Evolutionary conservation across 2,113 vertebrate genomes (phyloP).

Genomic region (Calyptommatus sinebrachiatus): DNA sequence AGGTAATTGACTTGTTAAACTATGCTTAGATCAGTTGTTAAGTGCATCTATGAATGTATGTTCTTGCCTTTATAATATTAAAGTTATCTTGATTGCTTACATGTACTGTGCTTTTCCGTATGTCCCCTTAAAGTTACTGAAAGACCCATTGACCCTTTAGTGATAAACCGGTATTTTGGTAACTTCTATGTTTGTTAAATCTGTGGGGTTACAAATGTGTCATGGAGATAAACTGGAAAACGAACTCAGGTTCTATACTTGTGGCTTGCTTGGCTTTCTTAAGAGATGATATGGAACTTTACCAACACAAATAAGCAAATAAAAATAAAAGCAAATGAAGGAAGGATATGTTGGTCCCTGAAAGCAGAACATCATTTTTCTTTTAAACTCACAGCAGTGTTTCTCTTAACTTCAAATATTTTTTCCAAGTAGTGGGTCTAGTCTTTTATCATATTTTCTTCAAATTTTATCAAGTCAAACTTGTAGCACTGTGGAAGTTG

Average conservation of each 20-base stretch:
- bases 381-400: not conserved
- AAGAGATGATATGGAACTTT: constrained; percentile 32
- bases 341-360: not conserved
- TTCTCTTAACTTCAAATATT: not conserved
- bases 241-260: not conserved
- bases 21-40: not conserved
- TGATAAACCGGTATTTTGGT: not conserved
- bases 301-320: not conserved
- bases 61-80: not conserved
- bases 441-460: not conserved
- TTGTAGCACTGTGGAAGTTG: not conserved
- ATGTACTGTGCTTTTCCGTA: not conserved
- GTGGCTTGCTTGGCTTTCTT: constrained; percentile 1
- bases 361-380: not conserved
- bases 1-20: not conserved
- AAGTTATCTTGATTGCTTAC: not conserved
- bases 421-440: too few species aligned
- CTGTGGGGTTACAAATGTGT: not conserved
- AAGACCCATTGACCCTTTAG: too few species aligned
- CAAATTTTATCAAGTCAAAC: not conserved
- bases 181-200: not conserved
- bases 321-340: constrained; percentile 28
- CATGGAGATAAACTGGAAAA: not conserved
- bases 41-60: not conserved
- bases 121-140: not conserved